Percentiles rank a stretch among this genome's conserved stretches.
phyloP scores from a whole-genome alignment of 2,888 invertebrate genomes.

The Onthophagus sagittarius region DNA sequence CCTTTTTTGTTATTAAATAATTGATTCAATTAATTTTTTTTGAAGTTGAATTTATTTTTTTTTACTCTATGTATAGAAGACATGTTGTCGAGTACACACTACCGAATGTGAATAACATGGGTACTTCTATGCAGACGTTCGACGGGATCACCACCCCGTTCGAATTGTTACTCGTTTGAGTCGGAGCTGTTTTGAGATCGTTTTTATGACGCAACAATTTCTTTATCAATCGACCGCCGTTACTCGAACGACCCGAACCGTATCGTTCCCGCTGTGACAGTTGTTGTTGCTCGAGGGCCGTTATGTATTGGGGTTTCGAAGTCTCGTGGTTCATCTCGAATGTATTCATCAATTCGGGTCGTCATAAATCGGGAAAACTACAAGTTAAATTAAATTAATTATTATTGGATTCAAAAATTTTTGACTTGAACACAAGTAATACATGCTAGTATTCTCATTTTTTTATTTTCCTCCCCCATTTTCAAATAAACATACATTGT shows the following conservation, averaged over 20 bases:
- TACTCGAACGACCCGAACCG: background rate
- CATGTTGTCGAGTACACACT: slow-evolving; percentile 66
- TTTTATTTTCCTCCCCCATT: no score
- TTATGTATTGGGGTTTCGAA: slow-evolving; percentile 44
- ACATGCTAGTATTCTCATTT: no score
- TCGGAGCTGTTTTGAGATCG: no score
- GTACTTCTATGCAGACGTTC: slow-evolving; percentile 56
- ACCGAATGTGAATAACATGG: slow-evolving; percentile 61
- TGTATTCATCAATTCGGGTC: slow-evolving; percentile 51
- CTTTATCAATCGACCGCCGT: no score
- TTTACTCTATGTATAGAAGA: slow-evolving; percentile 62
- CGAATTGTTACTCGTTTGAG: background rate
- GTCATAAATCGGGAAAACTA: slow-evolving; percentile 83
- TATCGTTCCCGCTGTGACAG: no score
- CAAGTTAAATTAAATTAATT: slow-evolving; percentile 31
- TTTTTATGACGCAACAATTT: background rate
- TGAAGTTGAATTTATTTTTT: slow-evolving; percentile 19
- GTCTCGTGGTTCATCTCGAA: slow-evolving; percentile 42
- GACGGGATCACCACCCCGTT: no score
- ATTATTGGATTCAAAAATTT: background rate
- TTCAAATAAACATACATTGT: no score
- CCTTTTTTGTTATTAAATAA: no score
- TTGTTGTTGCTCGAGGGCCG: no score
- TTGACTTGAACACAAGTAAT: no score
- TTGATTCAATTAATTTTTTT: no score